Evolutionary conservation across 2,113 vertebrate genomes (phyloP), one percentile per base, ranked within the genome.

Genomic region (Suncus etruscus): DNA sequence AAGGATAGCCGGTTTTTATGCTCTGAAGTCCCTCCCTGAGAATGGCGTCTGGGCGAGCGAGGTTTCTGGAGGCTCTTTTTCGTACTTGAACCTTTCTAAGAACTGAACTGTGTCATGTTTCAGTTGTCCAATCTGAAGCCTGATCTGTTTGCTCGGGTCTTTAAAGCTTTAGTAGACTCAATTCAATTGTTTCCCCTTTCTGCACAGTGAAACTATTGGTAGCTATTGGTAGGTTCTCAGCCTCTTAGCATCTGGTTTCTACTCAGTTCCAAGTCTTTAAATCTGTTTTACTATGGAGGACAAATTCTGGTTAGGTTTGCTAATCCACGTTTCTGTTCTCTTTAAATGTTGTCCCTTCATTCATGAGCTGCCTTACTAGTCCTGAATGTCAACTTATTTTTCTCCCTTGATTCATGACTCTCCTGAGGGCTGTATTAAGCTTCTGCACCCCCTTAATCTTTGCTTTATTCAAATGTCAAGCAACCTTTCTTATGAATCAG

Each of bases 171-270:
- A n/a, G 16, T 87, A 58, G 78, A 20, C 45, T 74, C 24, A 68
- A 3, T 48, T 22, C 50, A 16, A 31, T 39, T 12, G 68, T 68
- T 54, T 83, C 79, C 83, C 75, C 45, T 75, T 7, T 16, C 6
- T 84, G 54, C 3, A 66, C 11, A 69, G 15, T 73, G 32, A 85
- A 31, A 45, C 32, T 51, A 48, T 20, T 73, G 14, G 25, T 87
- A 87, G 89, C 15, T 87, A 45, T 12, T 61, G 1, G 87, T 86
- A 83, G 25, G 29, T 66, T 70, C 79, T 80, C 25, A 91, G 9
- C 7, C 68, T 89, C 24, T 29, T 74, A 89, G 65, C 51, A 91
- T 80, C 69, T 91, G 25, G 86, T 92, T 77, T 86, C 15, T 61
- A 0, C 39, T 90, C 39, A 5, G 7, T 66, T 91, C 61, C 76